Percentiles rank a stretch among this genome's conserved stretches.
These are phyloP conservation scores for Atethmia centrago DNA, from an alignment of 2,888 invertebrate genomes.

Conservation along the genomic window DNA sequence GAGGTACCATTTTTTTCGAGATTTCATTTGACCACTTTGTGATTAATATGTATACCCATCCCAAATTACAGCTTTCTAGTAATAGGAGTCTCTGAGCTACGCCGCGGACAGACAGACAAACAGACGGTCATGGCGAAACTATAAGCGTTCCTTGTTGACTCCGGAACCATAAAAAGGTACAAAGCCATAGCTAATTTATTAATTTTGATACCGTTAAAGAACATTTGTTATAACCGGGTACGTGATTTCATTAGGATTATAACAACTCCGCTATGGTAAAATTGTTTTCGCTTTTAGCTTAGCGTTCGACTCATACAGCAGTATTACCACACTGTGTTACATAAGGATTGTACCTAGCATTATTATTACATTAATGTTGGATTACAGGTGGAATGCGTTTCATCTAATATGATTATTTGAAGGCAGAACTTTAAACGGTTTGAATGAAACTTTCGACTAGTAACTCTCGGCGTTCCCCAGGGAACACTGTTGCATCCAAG, in stretches of 20 bases:
- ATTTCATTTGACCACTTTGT: no score
- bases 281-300: slow-evolving; percentile 30
- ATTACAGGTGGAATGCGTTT: background rate
- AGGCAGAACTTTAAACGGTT: rapidly evolving
- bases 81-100: no score
- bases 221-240: slow-evolving; percentile 9
- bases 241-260: slow-evolving; percentile 44
- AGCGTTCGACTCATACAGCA: slow-evolving; percentile 13
- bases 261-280: background rate
- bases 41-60: no score
- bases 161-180: no score
- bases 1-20: no score
- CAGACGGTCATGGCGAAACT: no score
- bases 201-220: slow-evolving; percentile 8
- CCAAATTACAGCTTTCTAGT: no score
- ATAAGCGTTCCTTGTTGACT: no score
- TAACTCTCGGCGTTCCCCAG: background rate
- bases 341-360: background rate
- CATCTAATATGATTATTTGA: background rate
- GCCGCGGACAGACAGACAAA: no score
- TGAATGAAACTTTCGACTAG: background rate
- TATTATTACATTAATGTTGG: background rate
- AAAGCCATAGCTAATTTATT: slow-evolving; percentile 28
- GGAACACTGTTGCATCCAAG: background rate
- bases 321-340: background rate